Evolutionary conservation across 2,797 vertebrate species (phyloP).

Genomic region (Sebastes dallii): DNA sequence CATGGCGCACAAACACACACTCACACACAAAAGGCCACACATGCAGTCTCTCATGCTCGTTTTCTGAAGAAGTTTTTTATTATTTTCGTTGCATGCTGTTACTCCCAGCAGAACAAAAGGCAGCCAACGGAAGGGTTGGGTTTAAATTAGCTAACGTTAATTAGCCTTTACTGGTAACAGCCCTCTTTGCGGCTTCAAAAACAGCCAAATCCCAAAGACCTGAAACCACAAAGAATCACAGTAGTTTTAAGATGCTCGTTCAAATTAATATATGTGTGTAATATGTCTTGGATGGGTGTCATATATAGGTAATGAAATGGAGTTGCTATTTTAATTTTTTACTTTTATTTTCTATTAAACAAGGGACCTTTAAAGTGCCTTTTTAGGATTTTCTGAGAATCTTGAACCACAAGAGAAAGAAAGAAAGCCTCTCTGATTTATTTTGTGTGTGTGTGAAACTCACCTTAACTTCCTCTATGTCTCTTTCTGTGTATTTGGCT

Average conservation of each 20-base stretch:
- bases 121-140: slow-evolving; percentile 70
- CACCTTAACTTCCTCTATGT: not conserved
- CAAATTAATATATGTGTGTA: not conserved
- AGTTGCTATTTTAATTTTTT: not conserved
- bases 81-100: slow-evolving; percentile 76
- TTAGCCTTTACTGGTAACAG: slow-evolving; percentile 73
- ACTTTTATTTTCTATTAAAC: not conserved
- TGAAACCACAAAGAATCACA: slow-evolving; percentile 49
- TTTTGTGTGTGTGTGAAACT: not conserved
- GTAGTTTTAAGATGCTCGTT: slow-evolving; percentile 20
- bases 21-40: slow-evolving; percentile 59
- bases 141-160: slow-evolving; percentile 76
- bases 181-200: slow-evolving; percentile 52
- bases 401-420: not conserved
- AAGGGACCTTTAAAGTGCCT: not conserved
- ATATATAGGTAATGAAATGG: not conserved
- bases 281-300: not conserved
- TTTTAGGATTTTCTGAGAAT: not conserved
- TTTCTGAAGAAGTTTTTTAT: slow-evolving; percentile 63
- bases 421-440: not conserved
- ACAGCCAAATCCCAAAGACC: slow-evolving; percentile 40
- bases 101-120: slow-evolving; percentile 76
- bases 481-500: slow-evolving; percentile 30
- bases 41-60: slow-evolving; percentile 14
- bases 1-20: not conserved